These are phyloP conservation scores for Numenius phaeopus DNA, from an alignment of 2,797 vertebrate genomes.

Conservation along the genomic window DNA sequence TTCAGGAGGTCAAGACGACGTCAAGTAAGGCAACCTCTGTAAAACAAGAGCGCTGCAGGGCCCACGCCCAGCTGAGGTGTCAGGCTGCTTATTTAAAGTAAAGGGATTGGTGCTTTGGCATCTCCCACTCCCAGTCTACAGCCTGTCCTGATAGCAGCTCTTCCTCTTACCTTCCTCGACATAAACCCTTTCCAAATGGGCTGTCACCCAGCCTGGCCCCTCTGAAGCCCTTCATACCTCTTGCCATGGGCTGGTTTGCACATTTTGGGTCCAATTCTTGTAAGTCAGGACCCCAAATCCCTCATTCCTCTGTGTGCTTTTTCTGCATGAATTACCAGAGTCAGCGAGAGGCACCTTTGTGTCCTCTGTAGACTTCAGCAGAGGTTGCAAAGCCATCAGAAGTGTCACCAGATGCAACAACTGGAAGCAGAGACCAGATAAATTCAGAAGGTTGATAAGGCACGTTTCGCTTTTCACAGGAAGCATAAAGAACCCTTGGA, in stretches of 20 bases:
- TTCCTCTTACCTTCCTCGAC: background rate
- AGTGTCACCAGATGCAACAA: background rate
- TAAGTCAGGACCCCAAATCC: background rate
- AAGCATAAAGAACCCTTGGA: background rate
- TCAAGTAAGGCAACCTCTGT: background rate
- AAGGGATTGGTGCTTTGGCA: background rate
- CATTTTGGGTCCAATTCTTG: background rate
- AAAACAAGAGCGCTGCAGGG: background rate
- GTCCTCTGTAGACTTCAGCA: background rate
- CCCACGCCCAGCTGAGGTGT: fast-evolving
- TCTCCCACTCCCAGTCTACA: background rate
- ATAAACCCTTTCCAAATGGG: background rate
- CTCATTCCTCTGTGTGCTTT: background rate
- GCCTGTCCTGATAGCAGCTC: background rate
- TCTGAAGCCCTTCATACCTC: background rate
- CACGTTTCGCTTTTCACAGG: background rate
- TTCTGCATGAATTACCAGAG: background rate
- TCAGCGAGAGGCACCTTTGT: background rate
- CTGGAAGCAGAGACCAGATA: background rate
- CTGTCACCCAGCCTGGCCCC: background rate
- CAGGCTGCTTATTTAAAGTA: background rate
- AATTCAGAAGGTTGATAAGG: background rate
- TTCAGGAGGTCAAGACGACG: background rate
- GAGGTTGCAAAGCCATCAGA: background rate
- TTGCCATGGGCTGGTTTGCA: background rate